A percentile compares a stretch with the other conserved stretches of the same genome.
phyloP scores from a whole-genome alignment of 2,888 invertebrate genomes.

The Protodeltote pygarga region DNA sequence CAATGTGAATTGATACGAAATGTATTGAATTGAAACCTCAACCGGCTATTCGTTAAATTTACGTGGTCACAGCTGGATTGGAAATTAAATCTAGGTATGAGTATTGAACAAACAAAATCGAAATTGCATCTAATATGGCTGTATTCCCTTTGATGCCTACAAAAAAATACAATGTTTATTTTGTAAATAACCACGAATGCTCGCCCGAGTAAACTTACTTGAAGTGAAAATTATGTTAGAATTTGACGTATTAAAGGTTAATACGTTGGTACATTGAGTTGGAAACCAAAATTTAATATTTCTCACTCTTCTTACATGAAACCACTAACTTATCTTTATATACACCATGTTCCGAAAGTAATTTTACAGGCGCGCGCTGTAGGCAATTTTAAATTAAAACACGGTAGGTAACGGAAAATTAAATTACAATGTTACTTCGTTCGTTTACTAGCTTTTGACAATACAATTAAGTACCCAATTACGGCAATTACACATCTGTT shows the following conservation, averaged over 20 bases:
- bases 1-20: too few relatives aligned
- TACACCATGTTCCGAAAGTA: constrained; percentile 2
- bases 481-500: constrained; percentile 24
- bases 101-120: constrained; percentile 24
- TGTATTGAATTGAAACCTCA: constrained; percentile 4
- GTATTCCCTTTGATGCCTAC: constrained; percentile 20
- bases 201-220: too few relatives aligned
- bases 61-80: constrained; percentile 11
- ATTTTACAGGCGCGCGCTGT: not conserved
- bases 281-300: too few relatives aligned
- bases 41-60: not conserved
- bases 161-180: constrained; percentile 15
- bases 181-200: constrained; percentile 14
- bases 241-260: too few relatives aligned
- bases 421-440: too few relatives aligned
- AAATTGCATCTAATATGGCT: constrained; percentile 16
- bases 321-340: constrained; percentile 1
- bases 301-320: not conserved
- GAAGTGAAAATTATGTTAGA: too few relatives aligned
- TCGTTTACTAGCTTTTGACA: constrained; percentile 22
- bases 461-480: constrained; percentile 28
- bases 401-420: constrained; percentile 6
- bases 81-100: constrained; percentile 22
- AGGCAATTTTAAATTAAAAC: constrained; percentile 17
- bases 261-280: too few relatives aligned